A percentile compares a stretch with the other conserved stretches of the same genome.
These are phyloP conservation scores for Chascanopsetta lugubris DNA, from an alignment of 2,113 vertebrate genomes.

Conservation along the genomic window DNA sequence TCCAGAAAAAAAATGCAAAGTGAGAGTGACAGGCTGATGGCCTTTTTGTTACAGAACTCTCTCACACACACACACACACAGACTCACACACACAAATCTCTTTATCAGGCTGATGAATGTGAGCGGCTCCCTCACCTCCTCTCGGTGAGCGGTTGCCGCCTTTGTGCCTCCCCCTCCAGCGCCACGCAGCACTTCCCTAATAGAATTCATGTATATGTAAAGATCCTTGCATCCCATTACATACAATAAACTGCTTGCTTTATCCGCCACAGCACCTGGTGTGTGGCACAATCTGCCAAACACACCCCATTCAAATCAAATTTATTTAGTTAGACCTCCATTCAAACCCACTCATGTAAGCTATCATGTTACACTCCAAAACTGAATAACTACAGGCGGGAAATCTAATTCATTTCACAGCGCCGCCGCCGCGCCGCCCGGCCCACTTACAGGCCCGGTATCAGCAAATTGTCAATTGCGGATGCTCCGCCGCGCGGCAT, in stretches of 20 bases:
- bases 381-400: constrained; percentile 82
- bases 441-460: constrained; percentile 75
- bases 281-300: constrained; percentile 79
- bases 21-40: constrained; percentile 67
- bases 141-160: constrained; percentile 40
- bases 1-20: constrained; percentile 69
- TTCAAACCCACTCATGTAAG: constrained; percentile 83
- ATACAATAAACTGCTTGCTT: constrained; percentile 82
- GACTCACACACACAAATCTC: constrained; percentile 48
- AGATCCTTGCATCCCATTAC: constrained; percentile 82
- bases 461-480: constrained; percentile 85
- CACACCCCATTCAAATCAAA: constrained; percentile 83
- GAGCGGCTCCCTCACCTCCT: constrained; percentile 59
- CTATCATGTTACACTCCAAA: constrained; percentile 84
- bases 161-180: constrained; percentile 64
- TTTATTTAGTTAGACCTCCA: constrained; percentile 84
- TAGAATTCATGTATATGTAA: constrained; percentile 82
- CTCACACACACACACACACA: constrained; percentile 31
- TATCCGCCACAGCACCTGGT: constrained; percentile 81
- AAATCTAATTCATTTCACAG: constrained; percentile 80
- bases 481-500: constrained; percentile 73
- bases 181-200: constrained; percentile 64
- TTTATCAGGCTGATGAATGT: constrained; percentile 77
- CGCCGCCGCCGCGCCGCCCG: constrained; percentile 55
- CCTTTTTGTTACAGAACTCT: constrained; percentile 44